Percentiles rank a stretch among this genome's conserved stretches.
Evolutionary conservation across 2,797 vertebrate species (phyloP).

Genomic region (Ispidina picta): DNA sequence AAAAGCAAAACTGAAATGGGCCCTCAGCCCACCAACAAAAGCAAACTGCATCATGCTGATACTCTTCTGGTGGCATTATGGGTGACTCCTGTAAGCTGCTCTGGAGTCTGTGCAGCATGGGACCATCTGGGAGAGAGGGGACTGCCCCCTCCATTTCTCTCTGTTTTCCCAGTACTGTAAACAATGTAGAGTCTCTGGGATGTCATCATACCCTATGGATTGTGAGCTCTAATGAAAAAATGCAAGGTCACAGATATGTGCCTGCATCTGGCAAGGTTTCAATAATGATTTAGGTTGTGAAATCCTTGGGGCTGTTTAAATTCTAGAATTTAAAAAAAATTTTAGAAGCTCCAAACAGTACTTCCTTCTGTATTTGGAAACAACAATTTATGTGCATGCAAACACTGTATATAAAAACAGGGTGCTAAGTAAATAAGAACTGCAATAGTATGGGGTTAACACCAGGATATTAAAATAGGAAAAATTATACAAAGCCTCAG

Average conservation of each 20-base stretch:
- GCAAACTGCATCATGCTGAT: background rate
- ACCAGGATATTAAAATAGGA: background rate
- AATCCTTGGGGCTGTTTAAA: background rate
- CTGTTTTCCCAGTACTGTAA: background rate
- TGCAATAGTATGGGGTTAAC: background rate
- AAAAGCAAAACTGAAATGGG: background rate
- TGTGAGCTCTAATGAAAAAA: background rate
- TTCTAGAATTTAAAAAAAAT: background rate
- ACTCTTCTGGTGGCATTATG: background rate
- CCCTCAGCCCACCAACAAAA: background rate
- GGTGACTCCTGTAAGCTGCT: background rate
- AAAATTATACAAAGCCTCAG: background rate
- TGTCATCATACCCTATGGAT: background rate
- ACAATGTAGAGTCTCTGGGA: background rate
- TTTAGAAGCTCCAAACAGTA: background rate
- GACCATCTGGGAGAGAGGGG: background rate
- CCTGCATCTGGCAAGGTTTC: background rate
- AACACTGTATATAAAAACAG: background rate
- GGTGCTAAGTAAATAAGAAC: background rate
- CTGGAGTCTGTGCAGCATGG: background rate
- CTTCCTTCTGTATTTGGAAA: background rate
- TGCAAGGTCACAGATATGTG: background rate
- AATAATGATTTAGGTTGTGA: background rate
- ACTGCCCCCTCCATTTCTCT: background rate
- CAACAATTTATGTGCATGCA: background rate